phyloP scores from a whole-genome alignment of 2,113 vertebrate species.

The Leucopsar rothschildi region DNA sequence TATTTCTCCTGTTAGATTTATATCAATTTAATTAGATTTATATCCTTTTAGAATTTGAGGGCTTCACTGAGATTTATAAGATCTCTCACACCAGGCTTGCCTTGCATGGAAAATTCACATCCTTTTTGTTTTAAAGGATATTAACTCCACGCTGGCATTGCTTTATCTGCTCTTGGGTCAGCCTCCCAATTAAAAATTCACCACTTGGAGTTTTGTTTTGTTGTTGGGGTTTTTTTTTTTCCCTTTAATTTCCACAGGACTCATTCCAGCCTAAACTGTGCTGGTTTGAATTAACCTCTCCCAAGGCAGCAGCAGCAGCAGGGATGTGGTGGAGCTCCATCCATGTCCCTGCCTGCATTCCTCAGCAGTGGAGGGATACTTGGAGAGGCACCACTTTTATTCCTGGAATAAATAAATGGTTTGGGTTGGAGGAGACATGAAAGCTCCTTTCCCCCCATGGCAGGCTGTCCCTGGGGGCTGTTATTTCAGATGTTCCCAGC shows the following conservation, averaged over 20 bases:
- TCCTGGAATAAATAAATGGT: neutral
- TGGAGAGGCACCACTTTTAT: neutral
- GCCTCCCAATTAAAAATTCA: neutral
- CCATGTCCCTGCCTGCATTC: neutral
- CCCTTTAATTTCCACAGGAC: neutral
- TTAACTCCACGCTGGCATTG: neutral
- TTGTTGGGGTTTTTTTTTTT: too few species aligned
- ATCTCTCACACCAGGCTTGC: neutral
- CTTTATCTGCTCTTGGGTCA: neutral
- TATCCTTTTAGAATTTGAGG: conserved; percentile 45
- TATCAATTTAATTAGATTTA: conserved; percentile 73
- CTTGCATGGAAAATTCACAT: neutral
- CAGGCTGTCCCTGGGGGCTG: neutral
- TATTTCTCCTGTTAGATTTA: conserved; percentile 55
- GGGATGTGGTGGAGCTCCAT: neutral
- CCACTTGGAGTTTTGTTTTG: neutral
- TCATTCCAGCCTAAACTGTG: neutral
- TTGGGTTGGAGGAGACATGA: neutral
- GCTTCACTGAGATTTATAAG: conserved; percentile 53
- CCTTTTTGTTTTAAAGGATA: conserved; percentile 2
- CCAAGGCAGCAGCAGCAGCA: neutral
- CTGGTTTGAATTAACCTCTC: neutral
- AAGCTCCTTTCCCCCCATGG: neutral
- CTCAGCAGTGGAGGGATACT: neutral
- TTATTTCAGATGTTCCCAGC: neutral